Conservation (phyloP, 2,113 vertebrate genomes). For the Formicarius rufipectus region DNA sequence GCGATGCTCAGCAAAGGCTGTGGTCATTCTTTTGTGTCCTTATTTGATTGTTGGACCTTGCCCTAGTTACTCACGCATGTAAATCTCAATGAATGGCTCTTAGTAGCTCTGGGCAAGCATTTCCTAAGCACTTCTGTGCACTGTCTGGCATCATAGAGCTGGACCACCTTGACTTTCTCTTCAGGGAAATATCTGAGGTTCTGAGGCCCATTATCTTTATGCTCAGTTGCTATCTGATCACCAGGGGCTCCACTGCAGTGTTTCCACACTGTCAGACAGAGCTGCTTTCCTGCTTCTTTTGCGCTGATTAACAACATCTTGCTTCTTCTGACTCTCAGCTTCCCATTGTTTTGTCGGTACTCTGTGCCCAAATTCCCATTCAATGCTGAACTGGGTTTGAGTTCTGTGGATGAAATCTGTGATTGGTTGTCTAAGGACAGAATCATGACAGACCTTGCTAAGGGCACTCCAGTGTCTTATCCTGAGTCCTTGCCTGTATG, state of each 20-base stretch:
- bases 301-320: neutral
- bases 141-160: neutral
- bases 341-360: neutral
- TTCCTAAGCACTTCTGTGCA: neutral
- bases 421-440: neutral
- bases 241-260: neutral
- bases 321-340: neutral
- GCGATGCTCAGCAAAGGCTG: neutral
- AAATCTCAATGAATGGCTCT: neutral
- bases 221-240: neutral
- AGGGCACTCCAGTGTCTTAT: neutral
- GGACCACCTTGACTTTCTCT: neutral
- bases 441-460: neutral
- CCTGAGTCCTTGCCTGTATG: neutral
- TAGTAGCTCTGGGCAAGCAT: neutral
- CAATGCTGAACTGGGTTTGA: neutral
- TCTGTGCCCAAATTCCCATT: neutral
- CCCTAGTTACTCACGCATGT: neutral
- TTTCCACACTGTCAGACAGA: neutral
- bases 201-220: neutral
- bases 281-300: neutral
- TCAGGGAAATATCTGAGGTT: neutral
- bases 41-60: neutral
- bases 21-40: neutral
- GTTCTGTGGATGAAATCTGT: neutral